These are phyloP conservation scores for Sarcophaga carnaria DNA, from an alignment of 2,888 invertebrate genomes.

Conservation along the genomic window DNA sequence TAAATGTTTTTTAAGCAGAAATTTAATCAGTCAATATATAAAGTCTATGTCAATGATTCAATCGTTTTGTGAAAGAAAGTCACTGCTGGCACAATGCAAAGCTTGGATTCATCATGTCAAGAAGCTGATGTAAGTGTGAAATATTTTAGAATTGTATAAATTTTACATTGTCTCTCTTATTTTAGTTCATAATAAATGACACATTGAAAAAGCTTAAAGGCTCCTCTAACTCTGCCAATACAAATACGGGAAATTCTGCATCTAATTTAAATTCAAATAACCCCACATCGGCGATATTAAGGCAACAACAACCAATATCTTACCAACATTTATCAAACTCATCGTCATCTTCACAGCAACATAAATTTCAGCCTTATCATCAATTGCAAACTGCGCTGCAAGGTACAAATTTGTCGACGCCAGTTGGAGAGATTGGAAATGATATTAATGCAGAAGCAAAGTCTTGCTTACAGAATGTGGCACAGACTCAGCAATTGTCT, in stretches of 20 bases:
- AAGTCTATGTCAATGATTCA: constrained; percentile 74
- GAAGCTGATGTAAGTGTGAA: constrained; percentile 85
- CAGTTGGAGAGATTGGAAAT: constrained; percentile 32
- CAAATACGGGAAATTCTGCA: constrained; percentile 67
- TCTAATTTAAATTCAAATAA: constrained; percentile 67
- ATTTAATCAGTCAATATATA: constrained; percentile 13
- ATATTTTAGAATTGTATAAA: background rate
- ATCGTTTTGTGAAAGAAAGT: constrained; percentile 73
- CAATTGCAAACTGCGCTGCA: constrained; percentile 75
- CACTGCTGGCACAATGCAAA: constrained; percentile 85
- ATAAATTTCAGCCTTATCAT: constrained; percentile 73
- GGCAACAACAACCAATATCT: constrained; percentile 68
- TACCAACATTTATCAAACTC: constrained; percentile 63
- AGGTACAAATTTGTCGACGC: constrained; percentile 66
- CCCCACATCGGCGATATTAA: constrained; percentile 72
- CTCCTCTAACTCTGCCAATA: constrained; percentile 72
- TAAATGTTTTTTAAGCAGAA: constrained; percentile 39
- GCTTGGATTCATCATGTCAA: constrained; percentile 86
- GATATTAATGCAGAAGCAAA: constrained; percentile 44
- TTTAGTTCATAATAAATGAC: constrained; percentile 81
- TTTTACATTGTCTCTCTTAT: constrained; percentile 17
- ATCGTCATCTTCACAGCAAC: constrained; percentile 47
- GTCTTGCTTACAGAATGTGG: constrained; percentile 30
- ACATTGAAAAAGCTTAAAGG: constrained; percentile 81
- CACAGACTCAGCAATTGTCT: constrained; percentile 64